Evolutionary conservation across 53 echinoderm and acorn worm genomes (phyloP).

Genomic region (Mesocentrotus franciscanus): DNA sequence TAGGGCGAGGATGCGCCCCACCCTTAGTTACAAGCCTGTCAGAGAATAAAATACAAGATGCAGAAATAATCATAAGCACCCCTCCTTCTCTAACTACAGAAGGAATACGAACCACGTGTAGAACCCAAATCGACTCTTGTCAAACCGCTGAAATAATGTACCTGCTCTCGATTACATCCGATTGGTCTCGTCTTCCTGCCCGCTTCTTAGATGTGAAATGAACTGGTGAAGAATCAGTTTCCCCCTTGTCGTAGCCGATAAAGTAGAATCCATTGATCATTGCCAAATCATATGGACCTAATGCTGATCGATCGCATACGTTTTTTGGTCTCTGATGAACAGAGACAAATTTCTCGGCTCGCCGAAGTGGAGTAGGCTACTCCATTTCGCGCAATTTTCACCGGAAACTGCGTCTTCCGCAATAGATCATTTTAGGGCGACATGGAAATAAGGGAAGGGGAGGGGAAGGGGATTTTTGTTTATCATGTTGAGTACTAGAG

Average conservation of each 20-base stretch:
- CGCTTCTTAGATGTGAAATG: background rate
- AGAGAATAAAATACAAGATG: background rate
- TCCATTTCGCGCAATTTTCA: constrained; percentile 52
- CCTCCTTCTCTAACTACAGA: background rate
- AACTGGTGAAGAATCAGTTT: background rate
- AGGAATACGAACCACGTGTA: background rate
- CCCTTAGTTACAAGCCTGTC: background rate
- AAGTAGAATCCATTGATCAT: constrained; percentile 47
- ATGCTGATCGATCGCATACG: constrained; percentile 32
- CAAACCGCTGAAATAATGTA: background rate
- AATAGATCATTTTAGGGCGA: background rate
- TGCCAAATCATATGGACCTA: constrained; percentile 31
- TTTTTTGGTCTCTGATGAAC: background rate
- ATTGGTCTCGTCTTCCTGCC: background rate
- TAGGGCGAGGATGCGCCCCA: too few species aligned
- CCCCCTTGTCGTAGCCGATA: background rate
- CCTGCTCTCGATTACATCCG: background rate
- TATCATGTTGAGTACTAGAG: background rate
- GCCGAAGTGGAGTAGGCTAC: constrained; percentile 29
- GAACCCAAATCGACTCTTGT: background rate
- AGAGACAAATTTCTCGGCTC: background rate
- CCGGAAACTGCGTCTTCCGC: constrained; percentile 35
- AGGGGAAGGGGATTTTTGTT: background rate
- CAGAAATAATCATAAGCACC: background rate
- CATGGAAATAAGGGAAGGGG: background rate